Conservation (phyloP, 2,113 vertebrate species). For the Chascanopsetta lugubris region DNA sequence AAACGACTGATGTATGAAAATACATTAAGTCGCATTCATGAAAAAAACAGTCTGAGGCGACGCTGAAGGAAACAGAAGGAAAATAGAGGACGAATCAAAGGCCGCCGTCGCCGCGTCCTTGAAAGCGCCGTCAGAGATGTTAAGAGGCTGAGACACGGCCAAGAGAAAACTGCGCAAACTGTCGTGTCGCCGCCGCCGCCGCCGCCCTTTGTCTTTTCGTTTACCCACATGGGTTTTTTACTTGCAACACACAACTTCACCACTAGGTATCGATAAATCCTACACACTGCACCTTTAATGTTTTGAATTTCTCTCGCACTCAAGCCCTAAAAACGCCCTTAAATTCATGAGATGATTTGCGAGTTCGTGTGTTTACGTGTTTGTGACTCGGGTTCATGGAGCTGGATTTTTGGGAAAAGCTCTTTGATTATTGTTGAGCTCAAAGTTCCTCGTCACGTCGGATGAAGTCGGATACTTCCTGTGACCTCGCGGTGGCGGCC, state of each 20-base stretch:
- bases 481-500: slow-evolving; percentile 24
- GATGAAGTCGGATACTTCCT: slow-evolving; percentile 44
- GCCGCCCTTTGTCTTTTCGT: too few relatives aligned
- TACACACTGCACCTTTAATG: too few relatives aligned
- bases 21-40: slow-evolving; percentile 21
- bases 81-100: slow-evolving; percentile 22
- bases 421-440: too few relatives aligned
- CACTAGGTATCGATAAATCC: too few relatives aligned
- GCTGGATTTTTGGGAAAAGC: too few relatives aligned
- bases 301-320: too few relatives aligned
- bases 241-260: background rate
- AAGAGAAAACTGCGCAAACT: slow-evolving; percentile 48
- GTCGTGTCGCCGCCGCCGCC: slow-evolving; percentile 8
- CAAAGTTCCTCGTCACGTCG: slow-evolving; percentile 19
- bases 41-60: slow-evolving; percentile 37
- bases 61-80: slow-evolving; percentile 8
- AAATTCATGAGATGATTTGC: too few relatives aligned
- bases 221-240: too few relatives aligned
- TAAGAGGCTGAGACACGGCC: slow-evolving; percentile 27
- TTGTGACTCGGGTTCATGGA: too few relatives aligned
- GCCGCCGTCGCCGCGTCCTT: slow-evolving; percentile 52
- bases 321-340: too few relatives aligned
- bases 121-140: slow-evolving; percentile 33
- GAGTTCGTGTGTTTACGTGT: too few relatives aligned
- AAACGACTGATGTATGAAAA: background rate